Base-by-base conservation (phyloP, 2,797 vertebrate species). In the Amphiprion clarkii region DNA sequence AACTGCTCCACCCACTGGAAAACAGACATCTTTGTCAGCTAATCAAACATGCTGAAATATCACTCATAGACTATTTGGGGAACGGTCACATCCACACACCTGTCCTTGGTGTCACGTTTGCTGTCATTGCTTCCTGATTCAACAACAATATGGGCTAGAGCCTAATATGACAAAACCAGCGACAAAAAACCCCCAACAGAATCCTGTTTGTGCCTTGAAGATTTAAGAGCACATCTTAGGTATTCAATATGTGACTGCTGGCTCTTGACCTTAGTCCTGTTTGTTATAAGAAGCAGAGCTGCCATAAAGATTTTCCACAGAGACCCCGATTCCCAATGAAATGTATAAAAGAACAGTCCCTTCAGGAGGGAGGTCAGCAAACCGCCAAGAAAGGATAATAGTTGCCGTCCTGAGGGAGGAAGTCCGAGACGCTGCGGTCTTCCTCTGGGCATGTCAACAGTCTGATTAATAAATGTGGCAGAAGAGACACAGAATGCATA, bases 401-500 rank as follows among this genome's bases (percentile, higher is more conserved):
- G 79, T 54, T 76, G 79, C 79, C 57, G 70, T 75, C 67, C 76
- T 27, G 59, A 58, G 75, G 64, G 81, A 83, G 53, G 65, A 57
- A 49, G 27, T 61, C 27, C 54, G 4, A 55, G 77, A 74, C 56
- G 25, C 69, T 12, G 3, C 8, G 42, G 33, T 62, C 44, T 42
- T 83, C 76, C 60, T 51, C 74, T 27, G 57, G 75, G 61, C 62
- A 23, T 57, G 65, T 70, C 68, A 74, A 13, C 66, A 48, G 29
- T 66, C 63, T 78, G 81, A 91, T 89, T 81, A 88, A 90, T 90
- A 84, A 62, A 83, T 42, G 55, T 69, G 68, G 81, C 66, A 33
- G 59, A 82, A 78, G 71, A 70, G 65, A 70, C 25, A 81, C 44
- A 60, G 29, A 74, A 87, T 78, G 53, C 49, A 78, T 63, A 58